These are phyloP conservation scores for Saturnia pavonia DNA, from an alignment of 2,888 invertebrate species.

Conservation along the genomic window DNA sequence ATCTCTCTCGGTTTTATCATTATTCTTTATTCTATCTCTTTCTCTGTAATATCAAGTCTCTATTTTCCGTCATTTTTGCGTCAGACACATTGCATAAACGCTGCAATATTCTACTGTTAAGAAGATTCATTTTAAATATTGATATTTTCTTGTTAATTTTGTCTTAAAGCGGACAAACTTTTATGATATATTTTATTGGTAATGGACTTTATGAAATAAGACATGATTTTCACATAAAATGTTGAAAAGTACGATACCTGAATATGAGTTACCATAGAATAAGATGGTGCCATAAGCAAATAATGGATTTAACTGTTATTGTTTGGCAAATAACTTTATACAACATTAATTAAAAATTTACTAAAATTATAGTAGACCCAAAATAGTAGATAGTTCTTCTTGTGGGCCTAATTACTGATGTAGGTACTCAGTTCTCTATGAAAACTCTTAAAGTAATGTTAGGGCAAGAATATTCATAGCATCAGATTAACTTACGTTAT, in stretches of 20 bases:
- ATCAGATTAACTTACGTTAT: background rate
- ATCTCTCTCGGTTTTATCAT: background rate
- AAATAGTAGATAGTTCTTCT: no score
- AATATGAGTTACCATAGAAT: conserved; percentile 76
- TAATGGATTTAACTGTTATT: conserved; percentile 31
- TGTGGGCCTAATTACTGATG: no score
- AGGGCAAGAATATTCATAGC: background rate
- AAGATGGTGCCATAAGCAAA: conserved; percentile 75
- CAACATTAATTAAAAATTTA: background rate
- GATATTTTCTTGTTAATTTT: background rate
- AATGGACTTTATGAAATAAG: conserved; percentile 45
- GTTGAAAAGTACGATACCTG: conserved; percentile 56
- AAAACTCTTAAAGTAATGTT: background rate
- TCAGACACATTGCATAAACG: background rate
- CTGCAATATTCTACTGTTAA: background rate
- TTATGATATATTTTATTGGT: conserved; percentile 32
- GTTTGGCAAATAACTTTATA: conserved; percentile 24
- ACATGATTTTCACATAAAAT: conserved; percentile 39
- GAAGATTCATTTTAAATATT: background rate
- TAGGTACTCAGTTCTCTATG: no score
- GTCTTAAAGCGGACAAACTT: conserved; percentile 3
- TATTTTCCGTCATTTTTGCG: background rate
- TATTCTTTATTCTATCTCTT: background rate
- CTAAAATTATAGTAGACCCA: no score
- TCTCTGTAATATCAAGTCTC: no score